Percentiles rank a stretch among this genome's conserved stretches.
phyloP scores from a whole-genome alignment of 2,113 vertebrate genomes.

The Tachysurus fulvidraco region DNA sequence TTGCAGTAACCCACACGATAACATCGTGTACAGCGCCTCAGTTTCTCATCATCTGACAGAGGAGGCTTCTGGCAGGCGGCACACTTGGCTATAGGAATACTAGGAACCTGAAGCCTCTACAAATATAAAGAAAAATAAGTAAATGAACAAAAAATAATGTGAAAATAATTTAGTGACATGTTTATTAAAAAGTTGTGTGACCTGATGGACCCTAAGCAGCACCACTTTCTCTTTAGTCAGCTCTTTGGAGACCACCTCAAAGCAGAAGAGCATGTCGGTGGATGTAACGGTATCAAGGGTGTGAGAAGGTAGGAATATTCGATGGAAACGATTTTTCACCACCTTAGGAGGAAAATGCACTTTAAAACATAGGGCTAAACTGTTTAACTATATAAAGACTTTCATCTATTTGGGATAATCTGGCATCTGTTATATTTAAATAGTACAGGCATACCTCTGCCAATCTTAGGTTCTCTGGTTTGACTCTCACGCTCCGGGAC shows the following conservation, averaged over 20 bases:
- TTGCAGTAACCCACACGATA: constrained; percentile 98
- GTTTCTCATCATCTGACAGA: constrained; percentile 88
- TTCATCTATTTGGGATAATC: neutral
- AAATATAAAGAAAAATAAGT: neutral
- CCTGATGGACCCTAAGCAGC: constrained; percentile 91
- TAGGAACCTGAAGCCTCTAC: constrained; percentile 92
- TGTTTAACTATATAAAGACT: neutral
- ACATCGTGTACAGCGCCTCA: constrained; percentile 93
- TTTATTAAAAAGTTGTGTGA: constrained; percentile 52
- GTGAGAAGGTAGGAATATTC: constrained; percentile 82
- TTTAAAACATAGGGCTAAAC: neutral
- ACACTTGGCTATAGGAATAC: constrained; percentile 87
- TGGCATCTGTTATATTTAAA: neutral
- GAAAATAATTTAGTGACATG: neutral
- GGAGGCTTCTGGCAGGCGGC: constrained; percentile 93
- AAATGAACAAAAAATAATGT: neutral
- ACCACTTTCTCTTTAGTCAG: constrained; percentile 91
- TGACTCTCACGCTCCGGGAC: constrained; percentile 84
- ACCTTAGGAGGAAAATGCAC: constrained; percentile 71
- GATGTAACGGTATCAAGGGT: constrained; percentile 86
- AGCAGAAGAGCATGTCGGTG: constrained; percentile 88
- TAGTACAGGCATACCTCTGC: constrained; percentile 78
- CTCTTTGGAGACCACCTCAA: constrained; percentile 91
- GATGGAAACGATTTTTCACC: constrained; percentile 86
- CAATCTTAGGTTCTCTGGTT: constrained; percentile 88